Base-by-base conservation (phyloP, 2,113 vertebrate species). In the Cebus imitator region DNA sequence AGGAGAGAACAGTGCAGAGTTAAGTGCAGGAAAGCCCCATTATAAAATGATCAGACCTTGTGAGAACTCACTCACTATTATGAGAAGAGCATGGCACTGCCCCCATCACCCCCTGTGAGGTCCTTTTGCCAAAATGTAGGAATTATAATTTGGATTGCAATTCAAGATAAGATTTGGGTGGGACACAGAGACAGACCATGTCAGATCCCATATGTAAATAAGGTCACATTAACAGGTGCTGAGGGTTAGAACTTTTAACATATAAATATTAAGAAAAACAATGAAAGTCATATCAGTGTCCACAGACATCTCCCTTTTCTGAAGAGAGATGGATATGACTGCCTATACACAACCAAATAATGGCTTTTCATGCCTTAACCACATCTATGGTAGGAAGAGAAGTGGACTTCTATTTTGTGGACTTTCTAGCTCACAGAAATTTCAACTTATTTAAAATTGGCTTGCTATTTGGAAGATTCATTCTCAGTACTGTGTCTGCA, bases 401-500 rank as follows among this genome's bases (percentile, higher is more conserved):
- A 75, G 25, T 4, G 5, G 37, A 52, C 1, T 1, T 21, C 5
- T 80, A 0, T 14, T 20, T 6, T 21, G 8, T 61, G 40, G 3
- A 25, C 40, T 85, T 81, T n/a, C 55, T 32, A 2, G 32, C 0
- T 2, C 66, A 18, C 14, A 58, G n/a, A 14, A 27, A 11, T 7
- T 0, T 3, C n/a, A 1, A 3, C 5, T 21, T n/a, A 30, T 6
- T 20, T 68, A 23, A 30, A 43, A 43, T 2, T 8, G 12, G 7
- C 70, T 32, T 57, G 23, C 18, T 14, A 8, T 45, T 52, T 32
- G n/a, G 37, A 84, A 27, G 20, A 40, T 16, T 32, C 2, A 5
- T 8, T n/a, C 12, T 4, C n/a, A 40, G 2, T 0, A 1, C 0
- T 16, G 12, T 11, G 30, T 18, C 9, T 66, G 25, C 32, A 25